Percentiles rank a stretch among this genome's conserved stretches.
These are phyloP conservation scores for Drosophila azteca DNA, from an alignment of 1,140 invertebrate species.

Conservation along the genomic window DNA sequence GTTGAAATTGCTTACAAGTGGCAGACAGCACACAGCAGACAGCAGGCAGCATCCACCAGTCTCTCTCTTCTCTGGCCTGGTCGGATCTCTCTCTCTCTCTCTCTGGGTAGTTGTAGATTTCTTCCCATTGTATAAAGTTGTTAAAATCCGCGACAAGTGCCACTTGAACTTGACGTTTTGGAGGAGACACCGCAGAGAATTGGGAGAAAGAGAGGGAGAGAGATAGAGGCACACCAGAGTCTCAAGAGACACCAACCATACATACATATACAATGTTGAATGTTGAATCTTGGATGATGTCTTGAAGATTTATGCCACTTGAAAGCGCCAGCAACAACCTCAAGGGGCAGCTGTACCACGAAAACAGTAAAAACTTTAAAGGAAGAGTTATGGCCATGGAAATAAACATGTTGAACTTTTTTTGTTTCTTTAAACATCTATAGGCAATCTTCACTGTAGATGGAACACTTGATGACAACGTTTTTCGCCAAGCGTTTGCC, in stretches of 20 bases:
- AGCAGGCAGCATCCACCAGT: neutral
- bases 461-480: conserved; percentile 39
- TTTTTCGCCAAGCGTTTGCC: conserved; percentile 30
- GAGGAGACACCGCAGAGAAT: conserved; percentile 18
- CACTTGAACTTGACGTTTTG: conserved; percentile 65
- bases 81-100: too few species aligned
- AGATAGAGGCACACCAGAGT: conserved; percentile 33
- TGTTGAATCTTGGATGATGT: conserved; percentile 41
- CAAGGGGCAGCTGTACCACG: conserved; percentile 21
- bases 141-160: conserved; percentile 77
- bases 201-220: conserved; percentile 13
- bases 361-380: conserved; percentile 14
- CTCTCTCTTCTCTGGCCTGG: conserved; percentile 8
- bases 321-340: conserved; percentile 45
- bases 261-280: conserved; percentile 56
- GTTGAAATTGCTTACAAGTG: conserved; percentile 73
- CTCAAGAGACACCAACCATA: conserved; percentile 47
- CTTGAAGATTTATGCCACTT: conserved; percentile 57
- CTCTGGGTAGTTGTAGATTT: conserved; percentile 21
- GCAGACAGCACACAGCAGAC: conserved; percentile 33
- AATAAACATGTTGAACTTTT: neutral
- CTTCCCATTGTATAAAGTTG: conserved; percentile 68
- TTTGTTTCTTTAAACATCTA: too few species aligned
- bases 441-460: conserved; percentile 39
- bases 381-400: neutral